phyloP scores from a whole-genome alignment of 2,113 vertebrate species.

The Ictalurus furcatus region DNA sequence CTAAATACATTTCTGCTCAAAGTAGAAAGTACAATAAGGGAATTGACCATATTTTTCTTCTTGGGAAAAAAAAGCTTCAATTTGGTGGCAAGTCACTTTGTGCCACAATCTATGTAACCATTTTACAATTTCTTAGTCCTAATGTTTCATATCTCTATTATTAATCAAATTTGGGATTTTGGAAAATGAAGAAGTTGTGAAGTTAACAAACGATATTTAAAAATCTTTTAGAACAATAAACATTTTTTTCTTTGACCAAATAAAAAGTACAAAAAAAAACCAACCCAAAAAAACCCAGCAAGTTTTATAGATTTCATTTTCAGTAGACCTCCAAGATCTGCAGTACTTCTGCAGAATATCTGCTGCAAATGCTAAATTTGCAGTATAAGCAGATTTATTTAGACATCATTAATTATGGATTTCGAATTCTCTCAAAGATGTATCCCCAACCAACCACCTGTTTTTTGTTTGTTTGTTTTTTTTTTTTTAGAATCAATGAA shows the following conservation, averaged over 20 bases:
- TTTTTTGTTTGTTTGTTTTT: too few species aligned
- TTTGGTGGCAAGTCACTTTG: background rate
- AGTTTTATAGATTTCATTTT: constrained; percentile 11
- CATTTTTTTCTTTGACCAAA: background rate
- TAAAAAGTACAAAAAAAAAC: background rate
- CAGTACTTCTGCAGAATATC: background rate
- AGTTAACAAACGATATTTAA: background rate
- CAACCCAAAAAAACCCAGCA: too few species aligned
- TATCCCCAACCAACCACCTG: background rate
- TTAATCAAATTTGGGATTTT: background rate
- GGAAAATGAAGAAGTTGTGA: background rate
- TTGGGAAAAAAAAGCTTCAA: background rate
- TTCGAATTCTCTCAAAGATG: background rate
- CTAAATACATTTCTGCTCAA: background rate
- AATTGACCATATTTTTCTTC: background rate
- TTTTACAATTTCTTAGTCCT: background rate
- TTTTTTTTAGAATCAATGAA: background rate
- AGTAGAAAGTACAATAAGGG: background rate
- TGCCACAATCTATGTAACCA: background rate
- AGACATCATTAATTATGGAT: constrained; percentile 3
- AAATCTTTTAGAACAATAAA: background rate
- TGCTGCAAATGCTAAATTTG: background rate
- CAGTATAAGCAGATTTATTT: background rate
- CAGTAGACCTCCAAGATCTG: background rate
- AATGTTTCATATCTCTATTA: background rate